Conservation (phyloP, 2,797 vertebrate genomes). For the Rhynchotus rufescens region DNA sequence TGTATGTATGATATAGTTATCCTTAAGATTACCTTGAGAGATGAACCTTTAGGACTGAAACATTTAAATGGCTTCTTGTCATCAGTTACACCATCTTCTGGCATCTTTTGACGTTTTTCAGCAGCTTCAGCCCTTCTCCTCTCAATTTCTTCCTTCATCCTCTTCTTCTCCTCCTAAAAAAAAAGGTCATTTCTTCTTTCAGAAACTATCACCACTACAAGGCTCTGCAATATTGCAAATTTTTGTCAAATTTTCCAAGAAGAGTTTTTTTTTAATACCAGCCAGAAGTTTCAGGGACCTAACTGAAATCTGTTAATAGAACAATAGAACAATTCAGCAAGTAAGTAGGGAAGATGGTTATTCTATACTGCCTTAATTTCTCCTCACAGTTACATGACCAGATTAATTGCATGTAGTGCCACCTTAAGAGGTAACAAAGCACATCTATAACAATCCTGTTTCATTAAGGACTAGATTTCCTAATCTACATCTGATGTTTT, state of each 20-base stretch:
- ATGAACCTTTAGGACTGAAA: constrained; percentile 93
- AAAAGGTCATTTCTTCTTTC: background rate
- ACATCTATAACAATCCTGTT: background rate
- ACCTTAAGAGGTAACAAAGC: background rate
- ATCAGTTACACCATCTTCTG: constrained; percentile 86
- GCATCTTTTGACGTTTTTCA: constrained; percentile 94
- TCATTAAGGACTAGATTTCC: background rate
- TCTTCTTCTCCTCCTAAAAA: constrained; percentile 93
- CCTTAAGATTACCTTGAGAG: constrained; percentile 88
- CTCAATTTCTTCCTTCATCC: constrained; percentile 97
- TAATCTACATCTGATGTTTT: background rate
- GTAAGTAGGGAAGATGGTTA: background rate
- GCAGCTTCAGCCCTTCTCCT: constrained; percentile 95
- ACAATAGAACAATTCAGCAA: background rate
- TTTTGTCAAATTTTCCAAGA: background rate
- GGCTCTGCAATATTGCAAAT: background rate
- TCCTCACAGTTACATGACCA: background rate
- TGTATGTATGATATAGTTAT: background rate
- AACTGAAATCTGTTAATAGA: background rate
- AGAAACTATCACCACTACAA: background rate
- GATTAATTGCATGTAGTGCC: background rate
- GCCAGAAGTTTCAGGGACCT: background rate
- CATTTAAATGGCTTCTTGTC: constrained; percentile 93
- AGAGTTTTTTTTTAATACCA: background rate
- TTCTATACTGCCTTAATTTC: background rate